phyloP scores from a whole-genome alignment of 2,888 invertebrate genomes.

The Suillia variegata region DNA sequence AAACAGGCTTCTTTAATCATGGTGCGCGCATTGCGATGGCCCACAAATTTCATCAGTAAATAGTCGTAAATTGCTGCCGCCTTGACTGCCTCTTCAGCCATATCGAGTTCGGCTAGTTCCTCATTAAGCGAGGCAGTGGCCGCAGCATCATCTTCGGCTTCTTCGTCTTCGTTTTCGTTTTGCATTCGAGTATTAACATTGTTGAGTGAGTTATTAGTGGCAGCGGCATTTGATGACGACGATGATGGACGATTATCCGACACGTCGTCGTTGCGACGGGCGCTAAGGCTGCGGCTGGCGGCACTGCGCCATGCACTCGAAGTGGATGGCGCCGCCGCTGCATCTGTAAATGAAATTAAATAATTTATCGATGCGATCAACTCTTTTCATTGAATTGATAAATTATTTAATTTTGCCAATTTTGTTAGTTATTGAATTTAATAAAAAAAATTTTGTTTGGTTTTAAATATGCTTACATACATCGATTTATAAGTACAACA shows the following conservation, averaged over 20 bases:
- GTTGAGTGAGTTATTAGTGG: slow-evolving; percentile 18
- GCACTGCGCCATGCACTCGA: slow-evolving; percentile 40
- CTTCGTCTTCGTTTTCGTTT: slow-evolving; percentile 36
- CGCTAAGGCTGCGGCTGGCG: slow-evolving; percentile 32
- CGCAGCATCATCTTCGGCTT: too few relatives aligned
- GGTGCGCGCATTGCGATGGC: slow-evolving; percentile 79
- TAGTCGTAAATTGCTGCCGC: slow-evolving; percentile 50
- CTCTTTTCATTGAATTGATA: too few relatives aligned
- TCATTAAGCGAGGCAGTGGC: slow-evolving; percentile 36
- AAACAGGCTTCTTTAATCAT: slow-evolving; percentile 88
- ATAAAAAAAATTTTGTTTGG: too few relatives aligned
- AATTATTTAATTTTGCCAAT: too few relatives aligned
- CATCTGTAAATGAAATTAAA: not conserved
- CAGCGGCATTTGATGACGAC: slow-evolving; percentile 2
- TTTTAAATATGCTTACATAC: too few relatives aligned
- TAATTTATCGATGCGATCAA: too few relatives aligned
- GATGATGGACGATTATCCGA: not conserved
- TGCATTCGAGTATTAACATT: slow-evolving; percentile 34
- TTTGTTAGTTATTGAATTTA: too few relatives aligned
- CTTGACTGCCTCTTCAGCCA: slow-evolving; percentile 35
- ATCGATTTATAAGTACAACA: too few relatives aligned
- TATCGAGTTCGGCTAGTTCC: slow-evolving; percentile 44
- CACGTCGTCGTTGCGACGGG: not conserved
- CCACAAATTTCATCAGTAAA: slow-evolving; percentile 73
- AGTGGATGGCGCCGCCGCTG: slow-evolving; percentile 31